These are phyloP conservation scores for Stichopus horrens DNA, from an alignment of 53 echinoderm and acorn worm genomes.

Conservation along the genomic window DNA sequence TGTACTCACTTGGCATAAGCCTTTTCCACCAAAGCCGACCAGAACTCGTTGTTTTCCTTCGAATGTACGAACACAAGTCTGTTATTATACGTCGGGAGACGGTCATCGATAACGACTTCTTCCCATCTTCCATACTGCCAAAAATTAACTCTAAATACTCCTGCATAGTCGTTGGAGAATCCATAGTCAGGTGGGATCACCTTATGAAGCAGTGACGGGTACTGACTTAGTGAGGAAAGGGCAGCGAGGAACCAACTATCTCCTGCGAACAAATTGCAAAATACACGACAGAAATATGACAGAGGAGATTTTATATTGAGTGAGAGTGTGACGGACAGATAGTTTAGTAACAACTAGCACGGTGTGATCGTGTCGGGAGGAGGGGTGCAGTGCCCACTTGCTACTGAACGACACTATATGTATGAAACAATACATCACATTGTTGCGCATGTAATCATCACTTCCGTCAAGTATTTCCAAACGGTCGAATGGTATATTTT, in stretches of 20 bases:
- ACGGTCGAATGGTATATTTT: too few relatives aligned
- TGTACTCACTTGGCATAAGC: slow-evolving; percentile 80
- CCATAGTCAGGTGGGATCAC: slow-evolving; percentile 70
- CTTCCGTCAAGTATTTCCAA: too few relatives aligned
- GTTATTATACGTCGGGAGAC: slow-evolving; percentile 78
- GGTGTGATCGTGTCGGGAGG: too few relatives aligned
- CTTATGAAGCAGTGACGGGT: slow-evolving; percentile 71
- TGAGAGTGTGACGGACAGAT: too few relatives aligned
- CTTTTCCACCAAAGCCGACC: slow-evolving; percentile 90
- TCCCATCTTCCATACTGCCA: slow-evolving; percentile 86
- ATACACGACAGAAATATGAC: too few relatives aligned
- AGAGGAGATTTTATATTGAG: too few relatives aligned
- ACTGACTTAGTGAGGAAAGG: slow-evolving; percentile 70
- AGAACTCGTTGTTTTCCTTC: slow-evolving; percentile 79
- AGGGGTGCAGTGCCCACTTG: too few relatives aligned
- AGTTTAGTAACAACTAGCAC: too few relatives aligned
- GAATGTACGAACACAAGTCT: slow-evolving; percentile 87
- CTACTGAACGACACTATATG: too few relatives aligned
- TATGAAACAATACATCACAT: too few relatives aligned
- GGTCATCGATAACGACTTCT: slow-evolving; percentile 70
- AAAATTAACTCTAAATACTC: slow-evolving; percentile 76
- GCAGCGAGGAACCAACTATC: slow-evolving; percentile 95
- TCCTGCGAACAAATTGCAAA: slow-evolving; percentile 44
- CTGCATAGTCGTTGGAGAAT: slow-evolving; percentile 68
- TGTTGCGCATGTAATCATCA: too few relatives aligned